Evolutionary conservation across 2,797 vertebrate species (phyloP), one percentile per base, ranked within the genome.

Genomic region (Danio tinwini): DNA sequence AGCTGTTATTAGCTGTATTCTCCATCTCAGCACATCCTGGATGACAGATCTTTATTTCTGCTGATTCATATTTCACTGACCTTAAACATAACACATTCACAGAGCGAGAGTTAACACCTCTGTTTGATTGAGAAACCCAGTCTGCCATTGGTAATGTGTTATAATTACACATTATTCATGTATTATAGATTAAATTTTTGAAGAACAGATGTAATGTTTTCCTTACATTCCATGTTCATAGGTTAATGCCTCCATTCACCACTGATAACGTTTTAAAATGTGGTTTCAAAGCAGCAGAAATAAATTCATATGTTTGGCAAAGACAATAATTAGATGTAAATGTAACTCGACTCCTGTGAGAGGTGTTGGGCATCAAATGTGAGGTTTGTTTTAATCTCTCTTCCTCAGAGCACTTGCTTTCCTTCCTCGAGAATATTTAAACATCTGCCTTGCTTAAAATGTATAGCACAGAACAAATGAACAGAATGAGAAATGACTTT

Each of bases 31-130:
- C 71, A 81, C 29, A 62, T 76, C 44, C 45, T 19, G 44, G 44
- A 56, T 76, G 79, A 82, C 80, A 80, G 68, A 74, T 76, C 56
- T 73, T 45, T 49, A 53, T 80, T 82, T 73, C 47, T 80, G 79
- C 73, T 80, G 67, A 85, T 83, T 56, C 82, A 83, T 79, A 82
- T 81, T 85, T 83, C 56, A 79, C 29, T 82, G 76, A 83, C 76
- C 65, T 78, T 76, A 68, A 44, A 74, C 55, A 71, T 55, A 16
- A 75, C 65, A 75, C 71, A 37, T 40, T 81, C 65, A 72, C 49
- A 62, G 74, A 78, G 64, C 61, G 64, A 14, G 7, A 72, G 39
- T 55, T 45, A 69, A 74, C 65, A 70, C 21, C 21, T 81, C 58
- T 40, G 61, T 78, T 81, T 71, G 11, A 81, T 78, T 71, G 76